Base-by-base conservation (phyloP, 2,888 invertebrate genomes). In the Hirtodrosophila alboralis region DNA sequence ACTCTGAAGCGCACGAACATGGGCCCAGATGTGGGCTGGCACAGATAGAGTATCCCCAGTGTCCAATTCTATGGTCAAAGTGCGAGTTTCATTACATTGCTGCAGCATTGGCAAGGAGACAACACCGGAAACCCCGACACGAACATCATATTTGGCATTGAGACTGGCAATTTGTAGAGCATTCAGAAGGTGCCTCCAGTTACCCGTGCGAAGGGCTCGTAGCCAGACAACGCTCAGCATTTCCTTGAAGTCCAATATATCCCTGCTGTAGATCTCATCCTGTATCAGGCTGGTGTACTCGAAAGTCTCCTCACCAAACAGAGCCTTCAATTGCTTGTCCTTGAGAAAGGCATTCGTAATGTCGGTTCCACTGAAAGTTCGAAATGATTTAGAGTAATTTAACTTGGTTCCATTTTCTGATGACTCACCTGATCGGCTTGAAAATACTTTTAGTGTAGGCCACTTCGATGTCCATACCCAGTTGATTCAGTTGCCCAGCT, bases 11-110 rank as follows among this genome's bases (percentile, higher is more conserved):
- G 48, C 26, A 18, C 51, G 59, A 1, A 80, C 48, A 58, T 80
- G 61, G 1, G 77, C 74, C 81, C 76, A 77, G 7, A 77, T 74
- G 10, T 60, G 36, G 5, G 62, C 43, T 3, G 76, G 76, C 21
- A 70, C 66, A 7, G 14, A 2, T 3, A 66, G 3, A 0, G 6
- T n/a, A 26, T 13, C 14, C 4, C 33, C 67, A 7, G 52, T 21
- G 1, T 12, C 14, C 12, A 58, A 4, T 0, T 45, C 53, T 7
- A 75, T 16, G 1, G 8, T 13, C n/a, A 75, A 8, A 0, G 16
- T 13, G 4, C 37, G 38, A 3, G 33, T 74, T 10, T 26, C 37
- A 1, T 60, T 60, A 34, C 73, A 80, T 4, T 31, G 7, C 4
- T 44, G 10, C 2, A 31, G 16, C 8, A 14, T 4, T 5, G 69